These are phyloP conservation scores for Microctonus aethiopoides DNA, from an alignment of 2,888 invertebrate species.

Conservation along the genomic window DNA sequence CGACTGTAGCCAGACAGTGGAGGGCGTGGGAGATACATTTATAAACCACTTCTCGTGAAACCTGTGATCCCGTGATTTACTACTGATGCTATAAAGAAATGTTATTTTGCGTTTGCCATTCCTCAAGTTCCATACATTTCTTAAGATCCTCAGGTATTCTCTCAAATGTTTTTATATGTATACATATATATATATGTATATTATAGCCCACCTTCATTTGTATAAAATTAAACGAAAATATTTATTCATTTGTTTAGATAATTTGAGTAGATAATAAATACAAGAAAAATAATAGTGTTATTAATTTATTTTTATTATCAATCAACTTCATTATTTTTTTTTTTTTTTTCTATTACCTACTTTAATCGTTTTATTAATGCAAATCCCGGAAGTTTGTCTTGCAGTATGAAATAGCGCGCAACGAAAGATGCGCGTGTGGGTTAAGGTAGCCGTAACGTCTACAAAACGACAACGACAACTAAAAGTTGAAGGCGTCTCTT, in stretches of 20 bases:
- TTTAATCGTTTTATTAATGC: neutral
- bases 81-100: slow-evolving; percentile 13
- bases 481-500: neutral
- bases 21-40: slow-evolving; percentile 64
- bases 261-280: no score
- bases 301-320: no score
- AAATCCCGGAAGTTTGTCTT: slow-evolving; percentile 37
- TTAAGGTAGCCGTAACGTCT: slow-evolving; percentile 27
- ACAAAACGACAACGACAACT: neutral
- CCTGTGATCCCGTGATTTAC: slow-evolving; percentile 30
- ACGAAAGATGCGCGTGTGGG: slow-evolving; percentile 33
- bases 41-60: slow-evolving; percentile 53
- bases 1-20: slow-evolving; percentile 52
- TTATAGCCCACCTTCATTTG: no score
- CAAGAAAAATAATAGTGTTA: no score
- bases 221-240: no score
- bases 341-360: neutral
- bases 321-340: neutral
- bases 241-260: no score
- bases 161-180: no score
- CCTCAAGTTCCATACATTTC: neutral
- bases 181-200: no score
- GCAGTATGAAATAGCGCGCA: slow-evolving; percentile 45
- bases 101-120: slow-evolving; percentile 12
- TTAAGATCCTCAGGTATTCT: neutral